Evolutionary conservation across 2,113 vertebrate genomes (phyloP).

Genomic region (Hydrochoerus hydrochaeris): DNA sequence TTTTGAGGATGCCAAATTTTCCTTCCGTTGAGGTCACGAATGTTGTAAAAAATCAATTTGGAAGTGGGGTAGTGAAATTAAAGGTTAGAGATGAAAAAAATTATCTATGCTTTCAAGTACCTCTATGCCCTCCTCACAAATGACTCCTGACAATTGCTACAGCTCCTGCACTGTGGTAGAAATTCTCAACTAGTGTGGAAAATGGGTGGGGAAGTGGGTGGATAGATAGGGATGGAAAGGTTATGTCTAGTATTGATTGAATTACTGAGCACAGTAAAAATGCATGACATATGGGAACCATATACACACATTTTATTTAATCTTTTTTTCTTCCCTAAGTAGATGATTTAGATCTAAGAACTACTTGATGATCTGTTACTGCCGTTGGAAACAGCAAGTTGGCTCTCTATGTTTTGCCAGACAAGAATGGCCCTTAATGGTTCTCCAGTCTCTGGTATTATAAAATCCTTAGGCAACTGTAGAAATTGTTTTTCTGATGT

Average conservation of each 20-base stretch:
- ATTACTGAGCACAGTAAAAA: neutral
- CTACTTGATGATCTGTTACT: neutral
- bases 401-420: neutral
- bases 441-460: neutral
- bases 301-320: neutral
- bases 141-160: neutral
- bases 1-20: neutral
- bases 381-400: neutral
- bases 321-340: neutral
- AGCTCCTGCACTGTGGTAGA: neutral
- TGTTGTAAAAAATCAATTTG: slow-evolving; percentile 35
- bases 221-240: neutral
- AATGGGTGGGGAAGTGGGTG: neutral
- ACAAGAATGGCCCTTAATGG: neutral
- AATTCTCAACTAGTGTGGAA: neutral
- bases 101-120: neutral
- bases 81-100: neutral
- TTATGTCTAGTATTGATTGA: neutral
- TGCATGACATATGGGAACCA: neutral
- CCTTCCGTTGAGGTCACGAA: neutral
- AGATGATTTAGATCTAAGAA: neutral
- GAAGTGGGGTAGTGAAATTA: slow-evolving; percentile 3
- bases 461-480: neutral
- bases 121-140: neutral
- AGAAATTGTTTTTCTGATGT: slow-evolving; percentile 23